Base-by-base conservation (phyloP, 2,113 vertebrate species). In the Telmatochromis sp. region DNA sequence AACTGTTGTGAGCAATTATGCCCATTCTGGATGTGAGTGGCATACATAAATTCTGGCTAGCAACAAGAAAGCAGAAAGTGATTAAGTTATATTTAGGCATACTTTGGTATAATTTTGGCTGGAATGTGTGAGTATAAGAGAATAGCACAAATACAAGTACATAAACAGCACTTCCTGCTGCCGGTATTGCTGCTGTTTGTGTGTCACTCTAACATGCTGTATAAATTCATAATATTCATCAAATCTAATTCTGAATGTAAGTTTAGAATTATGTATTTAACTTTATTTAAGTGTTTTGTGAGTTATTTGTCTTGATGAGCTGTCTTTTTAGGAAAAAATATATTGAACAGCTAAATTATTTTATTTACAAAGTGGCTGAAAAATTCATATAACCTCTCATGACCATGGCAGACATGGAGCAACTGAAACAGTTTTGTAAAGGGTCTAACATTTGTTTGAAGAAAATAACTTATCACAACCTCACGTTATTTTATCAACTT, bases 401-500 rank as follows among this genome's bases (percentile, higher is more conserved):
- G 80, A 37, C 17, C 21, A 21, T 28, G 54, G 57, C 63, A 86
- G 85, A 81, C 33, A 60, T 19, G 26, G 33, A 54, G 47, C 21
- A 80, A 89, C 47, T 45, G 23, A 26, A 51, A 37, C 37, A 40
- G 28, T 86, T 94, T 87, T 87, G 19, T 83, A 55, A 84, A 87
- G 82, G 79, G 42, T 75, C 31, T 85, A 85, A 89, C 87, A 86
- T 88, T 31, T 82, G 71, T 84, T 83, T 93, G 87, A 82, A 71
- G 33, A n/a, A 26, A 87, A 89, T 94, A 92, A 92, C 86, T 89
- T 80, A 87, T 83, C 50, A 81, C 91, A 86, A 83, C 79, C 71
- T 65, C 37, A 54, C n/a, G 7, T 54, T 85, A 87, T 90, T 91
- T 88, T 91, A 78, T 87, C 78, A 91, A 92, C 91, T 85, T 53